Evolutionary conservation across 2,888 invertebrate genomes (phyloP), one percentile per base, ranked within the genome.

Genomic region (Tubiluchus corallicola): DNA sequence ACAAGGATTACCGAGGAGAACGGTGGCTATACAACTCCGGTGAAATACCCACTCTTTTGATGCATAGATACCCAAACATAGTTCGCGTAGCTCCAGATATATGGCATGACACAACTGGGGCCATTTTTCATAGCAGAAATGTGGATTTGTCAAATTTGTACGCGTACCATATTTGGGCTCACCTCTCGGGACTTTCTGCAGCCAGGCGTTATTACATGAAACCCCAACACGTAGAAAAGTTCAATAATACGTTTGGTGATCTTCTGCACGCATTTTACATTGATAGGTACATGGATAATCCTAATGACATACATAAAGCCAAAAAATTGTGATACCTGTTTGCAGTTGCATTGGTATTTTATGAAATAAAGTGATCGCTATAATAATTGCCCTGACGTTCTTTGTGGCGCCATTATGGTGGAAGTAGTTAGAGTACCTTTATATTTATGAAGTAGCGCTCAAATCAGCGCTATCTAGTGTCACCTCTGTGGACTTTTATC

Each of bases 1-100:
- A 29, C 29, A 9, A n/a, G 29, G 29, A 29, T n/a, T 29, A 29
- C n/a, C 29, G 29, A 29, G 29, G n/a, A n/a, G 29, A 29, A n/a
- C 9, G 29, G 29, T 29, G 29, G 29, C 29, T 29, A n/a, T 29
- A 29, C 29, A 29, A 29, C 29, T 29, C 29, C 9, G 29, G 29
- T 29, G 29, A 29, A 29, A n/a, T 29, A 9, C 29, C 29, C 9
- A 29, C 29, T 9, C 9, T 29, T 9, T n/a, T 29, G 29, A 9
- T 29, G 29, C 29, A n/a, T 9, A 29, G n/a, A n/a, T 9, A 29
- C 29, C 29, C 29, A 9, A n/a, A 29, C 9, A 9, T 29, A 9
- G 29, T 29, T 9, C 29, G 29, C 9, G 29, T 29, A 9, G 9
- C 29, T 9, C 29, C 29, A 9, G 9, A n/a, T n/a, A 29, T 29